These are phyloP conservation scores for Diorhabda carinulata DNA, from an alignment of 1,140 invertebrate genomes.

Conservation along the genomic window DNA sequence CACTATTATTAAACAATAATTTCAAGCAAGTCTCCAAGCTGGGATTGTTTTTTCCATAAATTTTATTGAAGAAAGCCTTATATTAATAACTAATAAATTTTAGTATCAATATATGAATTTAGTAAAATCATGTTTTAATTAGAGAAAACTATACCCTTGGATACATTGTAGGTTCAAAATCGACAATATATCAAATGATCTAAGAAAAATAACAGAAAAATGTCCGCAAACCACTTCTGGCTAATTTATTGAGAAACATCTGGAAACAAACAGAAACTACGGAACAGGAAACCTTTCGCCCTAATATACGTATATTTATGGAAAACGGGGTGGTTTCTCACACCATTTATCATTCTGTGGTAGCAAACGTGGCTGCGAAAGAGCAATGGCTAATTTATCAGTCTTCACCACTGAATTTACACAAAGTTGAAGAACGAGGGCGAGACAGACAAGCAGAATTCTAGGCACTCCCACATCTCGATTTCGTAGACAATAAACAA, in stretches of 20 bases:
- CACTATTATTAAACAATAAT: no score
- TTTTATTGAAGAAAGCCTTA: no score
- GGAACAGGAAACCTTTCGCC: not conserved
- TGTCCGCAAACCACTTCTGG: not conserved
- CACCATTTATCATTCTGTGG: conserved; percentile 9
- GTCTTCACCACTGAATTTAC: conserved; percentile 2
- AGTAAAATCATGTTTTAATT: no score
- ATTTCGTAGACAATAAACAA: not conserved
- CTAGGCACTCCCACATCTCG: not conserved
- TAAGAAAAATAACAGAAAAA: not conserved
- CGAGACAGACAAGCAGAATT: not conserved
- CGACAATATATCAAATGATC: no score
- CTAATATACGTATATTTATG: conserved; percentile 9
- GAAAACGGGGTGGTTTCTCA: conserved; percentile 11
- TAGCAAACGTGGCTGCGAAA: conserved; percentile 10
- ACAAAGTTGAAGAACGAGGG: not conserved
- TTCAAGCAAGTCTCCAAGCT: no score
- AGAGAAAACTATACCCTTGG: no score
- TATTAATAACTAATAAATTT: no score
- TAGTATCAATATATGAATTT: no score
- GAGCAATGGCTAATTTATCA: conserved; percentile 12
- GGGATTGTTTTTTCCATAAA: no score
- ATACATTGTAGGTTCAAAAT: no score
- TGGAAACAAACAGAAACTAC: conserved; percentile 11
- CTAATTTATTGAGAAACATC: conserved; percentile 11